Conservation (phyloP, 2,113 vertebrate genomes). For the Protobothrops flavoviridis region DNA sequence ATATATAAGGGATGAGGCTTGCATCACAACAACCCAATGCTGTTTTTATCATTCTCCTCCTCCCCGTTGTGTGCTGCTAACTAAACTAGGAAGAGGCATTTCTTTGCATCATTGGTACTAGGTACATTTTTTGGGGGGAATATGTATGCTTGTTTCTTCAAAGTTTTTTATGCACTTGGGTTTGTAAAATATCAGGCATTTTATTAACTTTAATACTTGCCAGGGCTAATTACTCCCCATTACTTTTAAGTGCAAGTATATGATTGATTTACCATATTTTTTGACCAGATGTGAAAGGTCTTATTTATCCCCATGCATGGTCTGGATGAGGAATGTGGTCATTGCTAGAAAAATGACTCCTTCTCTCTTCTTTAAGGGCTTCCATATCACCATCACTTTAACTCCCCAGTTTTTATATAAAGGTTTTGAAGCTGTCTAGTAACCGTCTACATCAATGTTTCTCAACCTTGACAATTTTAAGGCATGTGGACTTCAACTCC, state of each 20-base stretch:
- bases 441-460: not conserved
- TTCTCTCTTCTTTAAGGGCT: not conserved
- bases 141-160: not conserved
- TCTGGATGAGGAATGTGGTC: not conserved
- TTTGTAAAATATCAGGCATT: not conserved
- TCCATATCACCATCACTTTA: not conserved
- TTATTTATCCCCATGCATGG: not conserved
- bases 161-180: not conserved
- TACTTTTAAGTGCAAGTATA: not conserved
- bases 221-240: not conserved
- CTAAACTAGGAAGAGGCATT: not conserved
- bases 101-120: not conserved
- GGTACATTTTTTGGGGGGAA: not conserved
- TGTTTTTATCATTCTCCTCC: not conserved
- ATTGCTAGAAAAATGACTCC: not conserved
- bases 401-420: not conserved
- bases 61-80: not conserved
- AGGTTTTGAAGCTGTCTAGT: not conserved
- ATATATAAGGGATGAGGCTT: not conserved
- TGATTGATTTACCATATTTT: not conserved
- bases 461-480: too few species aligned
- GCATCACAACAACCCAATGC: not conserved
- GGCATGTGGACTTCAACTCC: too few species aligned
- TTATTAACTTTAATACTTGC: not conserved
- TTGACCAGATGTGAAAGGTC: not conserved